Evolutionary conservation across 2,888 invertebrate genomes (phyloP).

Genomic region (Drosophila robusta): DNA sequence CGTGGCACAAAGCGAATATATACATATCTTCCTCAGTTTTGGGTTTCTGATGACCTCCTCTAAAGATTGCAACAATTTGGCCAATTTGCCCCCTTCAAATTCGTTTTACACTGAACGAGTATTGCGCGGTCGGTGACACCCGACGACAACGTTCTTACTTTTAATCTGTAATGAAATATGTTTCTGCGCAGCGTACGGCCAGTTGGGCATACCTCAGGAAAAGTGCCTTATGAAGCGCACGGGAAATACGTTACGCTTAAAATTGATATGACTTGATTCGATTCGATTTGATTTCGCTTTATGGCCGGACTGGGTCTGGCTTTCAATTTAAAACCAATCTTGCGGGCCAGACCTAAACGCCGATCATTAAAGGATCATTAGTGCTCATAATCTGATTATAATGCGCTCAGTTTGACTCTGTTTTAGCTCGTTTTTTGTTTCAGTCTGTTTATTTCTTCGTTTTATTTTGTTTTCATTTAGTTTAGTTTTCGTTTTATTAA

Average conservation of each 20-base stretch:
- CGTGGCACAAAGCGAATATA: too few species aligned
- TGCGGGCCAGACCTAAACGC: conserved; percentile 77
- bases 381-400: conserved; percentile 85
- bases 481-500: conserved; percentile 74
- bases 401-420: conserved; percentile 79
- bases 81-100: too few species aligned
- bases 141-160: too few species aligned
- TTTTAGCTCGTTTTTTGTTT: conserved; percentile 44
- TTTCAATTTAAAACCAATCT: conserved; percentile 76
- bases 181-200: conserved; percentile 3
- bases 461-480: conserved; percentile 53
- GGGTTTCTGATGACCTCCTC: too few species aligned
- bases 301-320: conserved; percentile 34
- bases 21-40: too few species aligned
- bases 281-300: conserved; percentile 52
- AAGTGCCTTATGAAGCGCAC: background rate
- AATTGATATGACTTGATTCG: conserved; percentile 53
- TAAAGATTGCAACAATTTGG: too few species aligned
- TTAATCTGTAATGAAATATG: background rate
- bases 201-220: background rate
- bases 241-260: conserved; percentile 37
- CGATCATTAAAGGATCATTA: conserved; percentile 85
- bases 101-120: too few species aligned
- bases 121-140: too few species aligned
- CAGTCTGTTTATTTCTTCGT: conserved; percentile 20